Base-by-base conservation (phyloP, 2,888 invertebrate genomes). In the Drosophila algonquin region DNA sequence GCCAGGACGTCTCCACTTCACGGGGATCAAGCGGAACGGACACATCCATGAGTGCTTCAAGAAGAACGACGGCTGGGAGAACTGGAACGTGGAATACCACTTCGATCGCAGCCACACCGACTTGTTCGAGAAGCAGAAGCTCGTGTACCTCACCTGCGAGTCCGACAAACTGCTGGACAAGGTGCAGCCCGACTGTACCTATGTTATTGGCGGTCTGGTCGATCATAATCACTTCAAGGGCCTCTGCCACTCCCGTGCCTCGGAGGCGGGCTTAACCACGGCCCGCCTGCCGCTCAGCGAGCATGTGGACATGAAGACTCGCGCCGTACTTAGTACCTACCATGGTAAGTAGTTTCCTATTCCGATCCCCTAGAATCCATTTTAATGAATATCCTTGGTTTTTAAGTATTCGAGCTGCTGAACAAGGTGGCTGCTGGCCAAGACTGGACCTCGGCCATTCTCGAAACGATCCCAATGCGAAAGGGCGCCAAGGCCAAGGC, bases 161-260 rank as follows among this genome's bases (percentile, higher is more conserved):
- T 99, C 99, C 14, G 96, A 97, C 53, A 97, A 97, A 93, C 93
- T 97, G 7, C 94, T 99, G 76, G 94, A 94, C 63, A 91, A 92
- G 59, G 93, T 98, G 84, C 95, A 97, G 80, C 94, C 96, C 24
- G 94, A 95, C 73, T 96, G 96, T 90, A 94, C 95, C 52, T 99
- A 99, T 90, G 95, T 99, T 56, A 99, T 99, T 91, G 99, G 99
- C 47, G 99, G 99, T 30, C 93, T 99, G 51, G 98, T 99, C 0
- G 99, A 99, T 93, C 99, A 99, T 91, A 99, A 99, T 93, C 94
- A 96, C 81, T 96, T 98, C 80, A 99, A 99, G 95, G 98, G 98
- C 2, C 92, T 97, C 16, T 98, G 98, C 90, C 95, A 96, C 91
- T 94, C 95, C 79, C 93, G 96, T 82, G 99, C 99, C 3, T 90